Conservation (phyloP, 2,113 vertebrate genomes). For the Podilymbus podiceps region DNA sequence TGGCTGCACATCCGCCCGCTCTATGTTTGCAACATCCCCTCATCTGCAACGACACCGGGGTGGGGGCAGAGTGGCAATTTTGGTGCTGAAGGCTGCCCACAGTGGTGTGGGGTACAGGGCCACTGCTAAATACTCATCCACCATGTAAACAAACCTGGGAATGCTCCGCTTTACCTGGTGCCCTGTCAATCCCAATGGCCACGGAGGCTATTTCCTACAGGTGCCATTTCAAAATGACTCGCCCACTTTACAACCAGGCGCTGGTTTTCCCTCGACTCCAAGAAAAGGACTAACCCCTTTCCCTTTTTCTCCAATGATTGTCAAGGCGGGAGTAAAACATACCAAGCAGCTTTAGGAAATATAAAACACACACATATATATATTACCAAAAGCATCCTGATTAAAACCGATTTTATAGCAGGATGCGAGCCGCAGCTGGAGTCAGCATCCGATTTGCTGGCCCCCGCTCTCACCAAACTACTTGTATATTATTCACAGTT, state of each 20-base stretch:
- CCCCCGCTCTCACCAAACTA: background rate
- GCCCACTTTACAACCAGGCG: rapidly evolving
- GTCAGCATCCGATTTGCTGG: background rate
- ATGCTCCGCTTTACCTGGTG: background rate
- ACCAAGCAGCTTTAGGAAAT: background rate
- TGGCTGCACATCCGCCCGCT: background rate
- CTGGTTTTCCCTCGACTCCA: background rate
- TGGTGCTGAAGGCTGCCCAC: background rate
- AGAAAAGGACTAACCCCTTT: background rate
- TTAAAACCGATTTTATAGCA: constrained; percentile 3
- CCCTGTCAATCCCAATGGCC: background rate
- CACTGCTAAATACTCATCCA: background rate
- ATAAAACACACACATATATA: background rate
- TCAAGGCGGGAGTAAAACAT: background rate
- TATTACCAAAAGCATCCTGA: background rate
- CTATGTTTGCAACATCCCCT: background rate
- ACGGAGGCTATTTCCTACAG: background rate
- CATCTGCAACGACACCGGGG: rapidly evolving
- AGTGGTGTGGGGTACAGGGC: background rate
- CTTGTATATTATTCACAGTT: constrained; percentile 18
- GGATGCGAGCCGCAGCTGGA: background rate
- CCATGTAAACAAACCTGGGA: background rate
- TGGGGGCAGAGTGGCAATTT: rapidly evolving
- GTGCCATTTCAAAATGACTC: background rate
- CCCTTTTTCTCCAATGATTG: background rate